A percentile compares a stretch with the other conserved stretches of the same genome.
These are phyloP conservation scores for Oreochromis spilurus DNA, from an alignment of 2,113 vertebrate genomes.

Conservation along the genomic window DNA sequence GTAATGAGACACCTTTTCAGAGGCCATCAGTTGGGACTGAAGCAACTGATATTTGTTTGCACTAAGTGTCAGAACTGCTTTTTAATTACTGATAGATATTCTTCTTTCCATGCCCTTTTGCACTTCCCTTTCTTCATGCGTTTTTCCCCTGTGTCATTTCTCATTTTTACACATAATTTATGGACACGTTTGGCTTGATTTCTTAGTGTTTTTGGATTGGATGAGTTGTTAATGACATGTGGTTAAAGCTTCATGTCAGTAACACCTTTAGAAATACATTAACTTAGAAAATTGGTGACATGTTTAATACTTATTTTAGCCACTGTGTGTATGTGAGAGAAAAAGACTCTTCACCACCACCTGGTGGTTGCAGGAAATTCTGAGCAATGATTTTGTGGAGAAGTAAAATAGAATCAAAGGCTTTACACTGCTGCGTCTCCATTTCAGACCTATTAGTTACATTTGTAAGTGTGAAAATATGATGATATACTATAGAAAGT, in stretches of 20 bases:
- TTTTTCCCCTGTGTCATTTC: not conserved
- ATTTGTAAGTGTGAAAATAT: not conserved
- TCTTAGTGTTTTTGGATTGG: not conserved
- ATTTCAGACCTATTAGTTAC: not conserved
- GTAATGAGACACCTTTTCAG: not conserved
- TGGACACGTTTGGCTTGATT: not conserved
- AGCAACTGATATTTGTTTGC: not conserved
- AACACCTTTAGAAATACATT: not conserved
- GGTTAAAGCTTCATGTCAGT: not conserved
- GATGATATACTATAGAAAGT: not conserved
- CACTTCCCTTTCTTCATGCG: not conserved
- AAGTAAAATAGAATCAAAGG: not conserved
- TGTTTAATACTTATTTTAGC: not conserved
- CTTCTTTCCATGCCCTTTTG: not conserved
- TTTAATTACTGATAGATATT: not conserved
- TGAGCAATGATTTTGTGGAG: not conserved
- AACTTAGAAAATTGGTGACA: not conserved
- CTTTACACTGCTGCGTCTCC: not conserved
- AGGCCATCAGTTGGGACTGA: not conserved
- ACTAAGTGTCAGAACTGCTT: not conserved
- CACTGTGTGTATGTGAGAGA: not conserved
- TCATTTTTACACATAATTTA: not conserved
- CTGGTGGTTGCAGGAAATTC: not conserved
- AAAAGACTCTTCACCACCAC: not conserved
- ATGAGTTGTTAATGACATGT: not conserved